Evolutionary conservation across 2,888 invertebrate species (phyloP).

Genomic region (Drosophila mulleri): DNA sequence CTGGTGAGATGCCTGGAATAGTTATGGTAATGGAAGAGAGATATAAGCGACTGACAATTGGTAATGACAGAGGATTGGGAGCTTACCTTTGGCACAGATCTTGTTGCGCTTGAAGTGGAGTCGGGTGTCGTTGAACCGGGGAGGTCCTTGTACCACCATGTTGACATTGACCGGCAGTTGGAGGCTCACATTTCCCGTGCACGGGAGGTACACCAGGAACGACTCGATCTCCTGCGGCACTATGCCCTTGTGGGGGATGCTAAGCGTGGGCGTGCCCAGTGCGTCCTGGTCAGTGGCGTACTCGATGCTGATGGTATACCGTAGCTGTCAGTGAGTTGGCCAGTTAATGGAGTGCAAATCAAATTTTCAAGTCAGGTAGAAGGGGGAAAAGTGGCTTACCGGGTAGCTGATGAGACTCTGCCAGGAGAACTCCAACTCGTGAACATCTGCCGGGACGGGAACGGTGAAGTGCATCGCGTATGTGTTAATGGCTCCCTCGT

Average conservation of each 20-base stretch:
- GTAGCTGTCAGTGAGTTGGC: conserved; percentile 66
- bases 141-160: conserved; percentile 91
- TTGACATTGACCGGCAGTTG: conserved; percentile 93
- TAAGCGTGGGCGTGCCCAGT: conserved; percentile 91
- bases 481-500: conserved; percentile 93
- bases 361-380: conserved; percentile 39
- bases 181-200: conserved; percentile 91
- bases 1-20: conserved; percentile 85
- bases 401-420: conserved; percentile 90
- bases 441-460: conserved; percentile 91
- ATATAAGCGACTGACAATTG: not conserved
- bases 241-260: conserved; percentile 92
- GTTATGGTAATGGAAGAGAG: conserved; percentile 33
- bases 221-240: conserved; percentile 92
- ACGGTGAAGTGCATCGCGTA: conserved; percentile 94
- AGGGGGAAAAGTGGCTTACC: conserved; percentile 86
- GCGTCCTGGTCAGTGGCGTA: conserved; percentile 88
- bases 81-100: conserved; percentile 91
- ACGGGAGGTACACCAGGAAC: conserved; percentile 92
- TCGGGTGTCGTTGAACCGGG: conserved; percentile 90
- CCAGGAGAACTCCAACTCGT: conserved; percentile 94
- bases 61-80: not conserved
- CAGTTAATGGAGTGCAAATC: conserved; percentile 78
- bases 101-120: conserved; percentile 94
- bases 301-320: conserved; percentile 85